Percentiles rank a stretch among this genome's conserved stretches.
phyloP scores from a whole-genome alignment of 2,888 invertebrate species.

The Plebejus melissa region DNA sequence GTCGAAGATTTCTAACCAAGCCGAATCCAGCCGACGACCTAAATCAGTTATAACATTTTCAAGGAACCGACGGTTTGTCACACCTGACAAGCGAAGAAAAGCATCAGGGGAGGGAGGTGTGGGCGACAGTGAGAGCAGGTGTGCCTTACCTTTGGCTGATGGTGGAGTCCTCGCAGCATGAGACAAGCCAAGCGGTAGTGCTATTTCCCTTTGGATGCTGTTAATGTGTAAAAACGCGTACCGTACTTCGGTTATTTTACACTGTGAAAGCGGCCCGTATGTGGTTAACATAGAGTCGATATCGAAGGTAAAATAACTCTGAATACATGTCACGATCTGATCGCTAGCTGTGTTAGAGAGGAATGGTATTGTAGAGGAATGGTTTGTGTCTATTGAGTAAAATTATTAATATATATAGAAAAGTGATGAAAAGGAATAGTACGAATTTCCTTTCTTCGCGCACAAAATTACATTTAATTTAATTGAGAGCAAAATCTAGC shows the following conservation, averaged over 20 bases:
- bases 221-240: slow-evolving; percentile 8
- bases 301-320: neutral
- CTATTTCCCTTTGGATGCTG: slow-evolving; percentile 40
- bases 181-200: slow-evolving; percentile 63
- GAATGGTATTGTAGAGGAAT: too few species aligned
- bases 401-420: too few species aligned
- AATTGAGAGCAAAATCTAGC: neutral
- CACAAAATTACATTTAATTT: neutral
- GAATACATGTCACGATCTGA: slow-evolving; percentile 31
- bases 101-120: slow-evolving; percentile 39
- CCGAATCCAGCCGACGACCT: neutral
- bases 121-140: slow-evolving; percentile 48
- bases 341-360: slow-evolving; percentile 28
- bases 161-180: slow-evolving; percentile 52
- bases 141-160: slow-evolving; percentile 53
- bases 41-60: neutral
- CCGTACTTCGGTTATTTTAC: too few species aligned
- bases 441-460: neutral
- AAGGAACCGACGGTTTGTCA: neutral
- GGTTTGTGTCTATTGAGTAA: too few species aligned
- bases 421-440: neutral
- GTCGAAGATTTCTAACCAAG: neutral
- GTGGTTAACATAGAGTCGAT: neutral
- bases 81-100: slow-evolving; percentile 29
- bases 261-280: too few species aligned